phyloP scores from a whole-genome alignment of 2,797 vertebrate species.

The Carcharodon carcharias region DNA sequence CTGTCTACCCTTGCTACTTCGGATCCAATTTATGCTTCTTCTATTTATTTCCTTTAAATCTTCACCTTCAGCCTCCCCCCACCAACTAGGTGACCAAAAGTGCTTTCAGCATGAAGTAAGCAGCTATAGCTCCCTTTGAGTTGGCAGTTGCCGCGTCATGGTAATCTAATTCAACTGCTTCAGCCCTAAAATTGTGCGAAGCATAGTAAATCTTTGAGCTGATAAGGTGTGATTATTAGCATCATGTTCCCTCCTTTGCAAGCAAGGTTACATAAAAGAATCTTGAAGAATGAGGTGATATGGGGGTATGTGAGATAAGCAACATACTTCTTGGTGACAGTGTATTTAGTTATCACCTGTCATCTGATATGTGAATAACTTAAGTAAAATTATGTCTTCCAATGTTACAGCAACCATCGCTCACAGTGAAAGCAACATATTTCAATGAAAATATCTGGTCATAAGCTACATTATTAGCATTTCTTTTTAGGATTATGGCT shows the following conservation, averaged over 20 bases:
- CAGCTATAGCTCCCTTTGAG: conserved; percentile 1
- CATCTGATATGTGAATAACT: not conserved
- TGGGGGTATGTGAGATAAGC: not conserved
- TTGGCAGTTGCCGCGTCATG: not conserved
- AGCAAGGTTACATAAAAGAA: not conserved
- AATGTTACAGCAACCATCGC: not conserved
- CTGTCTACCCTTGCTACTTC: not conserved
- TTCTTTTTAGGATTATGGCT: not conserved
- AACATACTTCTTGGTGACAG: not conserved
- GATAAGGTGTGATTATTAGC: not conserved
- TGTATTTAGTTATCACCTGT: not conserved
- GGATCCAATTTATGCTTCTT: not conserved
- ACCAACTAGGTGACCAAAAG: not conserved
- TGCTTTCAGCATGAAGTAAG: not conserved
- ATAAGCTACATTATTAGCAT: not conserved
- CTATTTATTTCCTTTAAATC: not conserved
- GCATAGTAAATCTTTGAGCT: not conserved
- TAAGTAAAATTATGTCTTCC: not conserved
- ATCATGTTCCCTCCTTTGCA: not conserved
- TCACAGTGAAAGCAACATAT: not conserved
- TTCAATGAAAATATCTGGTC: not conserved
- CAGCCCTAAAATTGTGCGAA: not conserved
- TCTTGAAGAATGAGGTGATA: not conserved
- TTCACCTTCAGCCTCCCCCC: not conserved
- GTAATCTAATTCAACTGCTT: not conserved